Evolutionary conservation across 1,140 invertebrate genomes (phyloP), one percentile per base, ranked within the genome.

Genomic region (Dendroctonus ponderosae): DNA sequence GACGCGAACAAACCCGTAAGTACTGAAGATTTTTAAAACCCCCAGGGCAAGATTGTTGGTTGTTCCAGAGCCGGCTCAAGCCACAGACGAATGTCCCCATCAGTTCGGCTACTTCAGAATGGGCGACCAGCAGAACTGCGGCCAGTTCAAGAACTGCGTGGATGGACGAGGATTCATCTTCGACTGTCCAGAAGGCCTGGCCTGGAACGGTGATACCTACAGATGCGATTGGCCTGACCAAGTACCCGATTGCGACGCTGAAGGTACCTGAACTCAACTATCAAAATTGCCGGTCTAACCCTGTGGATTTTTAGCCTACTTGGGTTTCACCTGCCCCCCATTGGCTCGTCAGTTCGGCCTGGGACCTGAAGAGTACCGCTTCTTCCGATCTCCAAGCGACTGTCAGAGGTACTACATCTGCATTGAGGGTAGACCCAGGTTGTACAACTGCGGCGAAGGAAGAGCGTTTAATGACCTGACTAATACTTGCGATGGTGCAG

Each of bases 191-290:
- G 91, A 93, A 77, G 93, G 93, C 14, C 79, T 96, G 11, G 91
- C 93, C 6, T 96, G 92, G 78, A 91, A 90, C 75, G 80, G 86
- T 6, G 84, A 87, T 51, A 86, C 80, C 3, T 90, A 91, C 71
- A 84, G 88, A 42, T 94, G 93, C 75, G 91, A 94, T 68, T 96
- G 92, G 92, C 91, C 91, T 0, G 92, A 93, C 80, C 84, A 90
- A 70, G 91, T 91, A 3, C 74, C 81, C 1, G 85, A 87, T 56
- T 93, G 91, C 72, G 87, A 92, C 75, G 87, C 87, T 52, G 89
- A 92, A 85, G 86, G 88, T 89, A 78, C 74, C 7, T 57, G 62
- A 64, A 64, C 58, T 46, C 12, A 9, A 46, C 1, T 4, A 1
- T 46, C 12, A 46, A 1, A 9, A 4, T 11, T 12, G 12, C 1